These are phyloP conservation scores for Verasper variegatus DNA, from an alignment of 2,113 vertebrate genomes.

Conservation along the genomic window DNA sequence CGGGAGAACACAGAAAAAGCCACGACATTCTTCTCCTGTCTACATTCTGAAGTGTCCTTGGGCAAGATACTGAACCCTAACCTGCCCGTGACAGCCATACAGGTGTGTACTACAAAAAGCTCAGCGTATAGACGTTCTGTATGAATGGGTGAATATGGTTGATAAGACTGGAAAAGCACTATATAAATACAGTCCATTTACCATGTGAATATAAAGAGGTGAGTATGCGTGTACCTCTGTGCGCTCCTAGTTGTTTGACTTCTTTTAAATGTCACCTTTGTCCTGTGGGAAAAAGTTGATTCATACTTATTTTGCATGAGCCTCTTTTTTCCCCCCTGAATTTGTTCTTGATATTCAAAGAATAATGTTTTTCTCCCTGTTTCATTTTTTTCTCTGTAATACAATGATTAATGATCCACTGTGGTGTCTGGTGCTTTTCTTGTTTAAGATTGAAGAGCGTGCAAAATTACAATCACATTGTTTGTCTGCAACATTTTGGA, in stretches of 20 bases:
- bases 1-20: no score
- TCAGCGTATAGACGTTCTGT: background rate
- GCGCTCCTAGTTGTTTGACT: background rate
- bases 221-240: background rate
- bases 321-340: background rate
- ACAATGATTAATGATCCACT: conserved; percentile 47
- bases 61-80: no score
- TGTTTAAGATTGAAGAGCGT: conserved; percentile 18
- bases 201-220: background rate
- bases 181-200: background rate
- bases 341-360: conserved; percentile 39
- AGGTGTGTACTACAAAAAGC: background rate
- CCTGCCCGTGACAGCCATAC: no score
- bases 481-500: conserved; percentile 45
- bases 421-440: conserved; percentile 22
- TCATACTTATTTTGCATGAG: conserved; percentile 5
- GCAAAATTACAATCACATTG: conserved; percentile 20
- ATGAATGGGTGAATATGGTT: background rate
- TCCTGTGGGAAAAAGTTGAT: conserved; percentile 23
- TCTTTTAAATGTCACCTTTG: conserved; percentile 36
- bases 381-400: background rate
- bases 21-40: no score
- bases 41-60: no score
- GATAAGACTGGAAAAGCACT: background rate
- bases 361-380: conserved; percentile 28